These are phyloP conservation scores for Emmelina monodactyla DNA, from an alignment of 2,888 invertebrate genomes.

Conservation along the genomic window DNA sequence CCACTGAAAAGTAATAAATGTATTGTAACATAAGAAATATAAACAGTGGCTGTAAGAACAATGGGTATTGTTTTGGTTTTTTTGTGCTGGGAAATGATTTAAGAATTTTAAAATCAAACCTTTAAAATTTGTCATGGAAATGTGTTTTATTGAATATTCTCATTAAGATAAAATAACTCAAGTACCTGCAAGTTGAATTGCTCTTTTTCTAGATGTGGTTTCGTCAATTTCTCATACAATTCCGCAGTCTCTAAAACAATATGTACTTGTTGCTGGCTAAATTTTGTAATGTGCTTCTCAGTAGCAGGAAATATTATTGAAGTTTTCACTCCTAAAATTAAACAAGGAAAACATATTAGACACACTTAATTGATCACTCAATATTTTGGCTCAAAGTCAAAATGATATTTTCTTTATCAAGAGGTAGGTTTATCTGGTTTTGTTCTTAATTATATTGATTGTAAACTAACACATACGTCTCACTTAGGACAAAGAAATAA, in stretches of 20 bases:
- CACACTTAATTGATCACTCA: no score
- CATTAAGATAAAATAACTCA: no score
- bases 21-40: not conserved
- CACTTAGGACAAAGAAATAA: no score
- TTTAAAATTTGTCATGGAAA: not conserved
- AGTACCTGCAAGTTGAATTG: slow-evolving; percentile 82
- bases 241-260: slow-evolving; percentile 86
- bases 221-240: slow-evolving; percentile 79
- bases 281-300: slow-evolving; percentile 90
- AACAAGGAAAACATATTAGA: no score
- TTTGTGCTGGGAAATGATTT: no score
- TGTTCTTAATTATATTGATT: no score
- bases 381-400: no score
- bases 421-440: no score
- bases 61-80: not conserved
- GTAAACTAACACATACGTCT: no score
- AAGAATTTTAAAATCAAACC: not conserved
- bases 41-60: not conserved
- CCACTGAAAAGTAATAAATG: slow-evolving; percentile 76
- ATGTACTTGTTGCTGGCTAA: slow-evolving; percentile 74
- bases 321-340: slow-evolving; percentile 78
- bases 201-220: slow-evolving; percentile 76
- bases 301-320: slow-evolving; percentile 94
- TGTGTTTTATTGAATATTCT: not conserved
- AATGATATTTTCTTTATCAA: no score